Base-by-base conservation (phyloP, 2,797 vertebrate genomes). In the Galaxias olidus region DNA sequence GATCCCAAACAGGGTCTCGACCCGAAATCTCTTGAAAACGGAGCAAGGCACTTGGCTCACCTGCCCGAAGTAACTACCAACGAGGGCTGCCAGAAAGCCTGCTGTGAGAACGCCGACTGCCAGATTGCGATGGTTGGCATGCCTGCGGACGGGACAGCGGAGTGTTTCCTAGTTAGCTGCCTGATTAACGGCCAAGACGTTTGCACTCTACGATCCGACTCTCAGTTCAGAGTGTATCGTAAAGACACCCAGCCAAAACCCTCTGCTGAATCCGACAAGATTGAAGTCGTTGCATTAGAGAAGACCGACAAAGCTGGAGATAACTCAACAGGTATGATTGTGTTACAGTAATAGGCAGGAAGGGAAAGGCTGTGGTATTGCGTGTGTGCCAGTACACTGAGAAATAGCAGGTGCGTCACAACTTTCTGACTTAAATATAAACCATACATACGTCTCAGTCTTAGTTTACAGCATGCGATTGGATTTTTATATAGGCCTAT, bases 131-230 rank as follows among this genome's bases (percentile, higher is more conserved):
- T 83, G 48, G 53, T 83, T 10, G 74, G 64, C 20, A 69, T 40
- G 8, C 69, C 77, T 1, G 66, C 66, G 0, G 65, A 75, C 42
- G 75, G 75, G 14, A 30, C 3, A 0, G 17, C 65, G 0, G 47
- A 78, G 20, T 86, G 84, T 19, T n/a, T 41, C 40, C 66, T 84
- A 10, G 54, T 83, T 2, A 79, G 20, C 50, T 85, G 81, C 45
- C 4, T 78, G 41, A 64, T 66, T 53, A 68, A 79, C 11, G 76
- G 72, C 4, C 13, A 45, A 12, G 61, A 84, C 30, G 69, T 78
- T 8, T 86, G 84, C 56, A 11, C 45, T 17, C 61, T 83, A 15
- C 30, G 4, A 41, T n/a, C 20, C 13, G 65, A 53, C 17, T 11
- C 17, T 0, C 61, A 67, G 58, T 80, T 77, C 63, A 52, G 60